Base-by-base conservation (phyloP, 2,797 vertebrate species). In the Myotis pilosus region DNA sequence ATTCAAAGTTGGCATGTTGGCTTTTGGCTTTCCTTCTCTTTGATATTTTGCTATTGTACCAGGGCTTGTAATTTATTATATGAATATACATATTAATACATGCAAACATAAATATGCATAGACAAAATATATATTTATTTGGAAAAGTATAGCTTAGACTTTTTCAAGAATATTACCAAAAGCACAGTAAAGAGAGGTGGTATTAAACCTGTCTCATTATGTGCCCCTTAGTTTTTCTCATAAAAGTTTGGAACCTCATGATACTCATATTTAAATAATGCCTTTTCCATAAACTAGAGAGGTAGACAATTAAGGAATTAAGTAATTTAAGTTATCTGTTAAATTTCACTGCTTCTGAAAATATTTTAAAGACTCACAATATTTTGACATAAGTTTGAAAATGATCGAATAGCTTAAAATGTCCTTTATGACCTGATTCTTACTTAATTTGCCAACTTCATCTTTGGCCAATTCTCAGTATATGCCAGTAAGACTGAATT, bases 301-400 rank as follows among this genome's bases (percentile, higher is more conserved):
- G 75, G n/a, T 47, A 76, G 38, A 19, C 30, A 96, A 51, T 83
- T 78, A 84, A 87, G 4, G 44, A 75, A 82, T 44, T 91, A 92
- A 36, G 49, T 12, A 36, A 3, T 53, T 79, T 49, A 51, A 84
- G 8, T 60, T 91, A 38, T 38, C 28, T 57, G 4, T 66, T 87
- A 74, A 68, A 66, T 83, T 87, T 68, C 19, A 62, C 6, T 88
- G 60, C 20, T 95, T 86, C 23, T 83, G 36, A 87, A 93, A 94
- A 60, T 22, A 41, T 25, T 68, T 94, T n/a, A 71, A n/a, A 11
- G 1, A 62, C 16, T 74, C 20, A 20, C 36, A 30, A 15, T 60
- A 84, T 90, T 47, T 66, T 87, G 33, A 78, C n/a, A 79, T 64
- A 72, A 57, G 53, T 8, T 93, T 33, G 6, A 10, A 74, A 69